Conservation (phyloP, 1,140 invertebrate genomes). For the Diachasma alloeum region DNA sequence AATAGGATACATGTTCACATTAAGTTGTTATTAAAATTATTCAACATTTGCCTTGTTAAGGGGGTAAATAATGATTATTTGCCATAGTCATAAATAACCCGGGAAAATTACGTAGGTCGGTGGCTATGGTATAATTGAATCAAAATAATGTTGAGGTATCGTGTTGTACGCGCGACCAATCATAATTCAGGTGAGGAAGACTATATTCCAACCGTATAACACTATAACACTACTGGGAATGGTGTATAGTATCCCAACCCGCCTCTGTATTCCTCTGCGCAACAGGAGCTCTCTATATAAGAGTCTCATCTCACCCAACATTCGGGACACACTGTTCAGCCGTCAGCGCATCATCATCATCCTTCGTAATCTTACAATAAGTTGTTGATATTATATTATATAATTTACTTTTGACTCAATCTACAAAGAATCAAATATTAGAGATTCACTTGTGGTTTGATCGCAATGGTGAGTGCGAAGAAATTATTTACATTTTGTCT, state of each 20-base stretch:
- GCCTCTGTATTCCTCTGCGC: slow-evolving; percentile 44
- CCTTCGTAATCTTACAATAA: not conserved
- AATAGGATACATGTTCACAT: not conserved
- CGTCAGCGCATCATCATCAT: not conserved
- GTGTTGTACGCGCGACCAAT: slow-evolving; percentile 53
- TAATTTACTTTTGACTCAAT: not conserved
- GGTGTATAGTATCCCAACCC: slow-evolving; percentile 58
- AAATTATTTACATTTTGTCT: too few species aligned
- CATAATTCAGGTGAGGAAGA: slow-evolving; percentile 57
- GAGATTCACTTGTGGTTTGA: not conserved
- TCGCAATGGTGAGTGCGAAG: not conserved
- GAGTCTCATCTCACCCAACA: slow-evolving; percentile 52
- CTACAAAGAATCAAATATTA: not conserved
- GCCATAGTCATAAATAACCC: slow-evolving; percentile 49
- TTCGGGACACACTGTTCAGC: slow-evolving; percentile 28
- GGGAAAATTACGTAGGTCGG: slow-evolving; percentile 50
- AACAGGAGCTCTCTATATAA: slow-evolving; percentile 3
- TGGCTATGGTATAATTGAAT: slow-evolving; percentile 55
- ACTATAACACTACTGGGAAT: slow-evolving; percentile 50
- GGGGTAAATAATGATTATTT: slow-evolving; percentile 43
- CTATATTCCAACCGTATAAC: slow-evolving; percentile 38
- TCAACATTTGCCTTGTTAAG: not conserved
- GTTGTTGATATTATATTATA: not conserved
- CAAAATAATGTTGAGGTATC: slow-evolving; percentile 59
- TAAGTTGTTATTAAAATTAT: not conserved